Conservation (phyloP, 2,888 invertebrate species). For the Erpobdella octoculata region DNA sequence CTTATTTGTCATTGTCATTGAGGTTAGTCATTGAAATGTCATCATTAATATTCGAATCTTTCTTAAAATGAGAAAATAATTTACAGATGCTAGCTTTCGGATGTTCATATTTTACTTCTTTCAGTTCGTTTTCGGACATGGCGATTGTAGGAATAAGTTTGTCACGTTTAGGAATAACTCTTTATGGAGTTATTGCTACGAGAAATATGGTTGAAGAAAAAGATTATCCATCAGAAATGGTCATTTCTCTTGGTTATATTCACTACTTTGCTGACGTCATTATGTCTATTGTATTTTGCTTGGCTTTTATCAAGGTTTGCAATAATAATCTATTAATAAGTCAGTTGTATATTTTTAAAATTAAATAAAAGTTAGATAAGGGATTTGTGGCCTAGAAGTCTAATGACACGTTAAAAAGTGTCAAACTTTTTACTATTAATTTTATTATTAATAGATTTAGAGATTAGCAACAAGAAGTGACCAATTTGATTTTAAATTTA, state of each 20-base stretch:
- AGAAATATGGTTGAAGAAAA: not conserved
- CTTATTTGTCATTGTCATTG: constrained; percentile 6
- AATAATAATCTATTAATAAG: not conserved
- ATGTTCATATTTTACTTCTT: not conserved
- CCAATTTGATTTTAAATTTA: too few relatives aligned
- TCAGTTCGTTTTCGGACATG: constrained; percentile 14
- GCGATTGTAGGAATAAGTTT: constrained; percentile 16
- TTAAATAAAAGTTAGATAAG: too few relatives aligned
- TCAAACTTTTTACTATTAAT: too few relatives aligned
- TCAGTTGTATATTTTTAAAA: not conserved
- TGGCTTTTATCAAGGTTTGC: constrained; percentile 20
- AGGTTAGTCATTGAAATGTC: not conserved
- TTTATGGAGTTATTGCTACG: not conserved
- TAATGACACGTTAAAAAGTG: too few relatives aligned
- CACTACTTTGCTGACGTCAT: not conserved
- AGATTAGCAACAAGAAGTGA: too few relatives aligned
- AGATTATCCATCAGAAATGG: not conserved
- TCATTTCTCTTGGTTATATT: constrained; percentile 1
- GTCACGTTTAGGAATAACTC: not conserved
- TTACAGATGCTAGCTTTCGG: constrained; percentile 16
- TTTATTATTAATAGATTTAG: too few relatives aligned
- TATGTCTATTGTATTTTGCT: constrained; percentile 20
- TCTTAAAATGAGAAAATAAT: not conserved
- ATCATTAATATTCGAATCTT: not conserved
- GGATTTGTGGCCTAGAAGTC: too few relatives aligned